A percentile compares a stretch with the other conserved stretches of the same genome.
Evolutionary conservation across 2,888 invertebrate species (phyloP).

Genomic region (Luperina nickerlii): DNA sequence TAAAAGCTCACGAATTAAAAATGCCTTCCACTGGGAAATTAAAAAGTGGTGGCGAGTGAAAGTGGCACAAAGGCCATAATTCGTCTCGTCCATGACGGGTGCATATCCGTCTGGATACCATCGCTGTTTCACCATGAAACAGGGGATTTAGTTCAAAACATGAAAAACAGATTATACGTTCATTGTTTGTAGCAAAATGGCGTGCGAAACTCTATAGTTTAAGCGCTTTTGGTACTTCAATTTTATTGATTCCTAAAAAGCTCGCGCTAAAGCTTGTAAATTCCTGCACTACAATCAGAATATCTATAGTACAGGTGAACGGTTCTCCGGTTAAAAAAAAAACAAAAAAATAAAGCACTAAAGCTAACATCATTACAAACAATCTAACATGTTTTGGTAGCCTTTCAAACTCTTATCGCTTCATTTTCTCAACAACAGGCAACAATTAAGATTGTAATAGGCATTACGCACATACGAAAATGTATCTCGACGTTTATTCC

Average conservation of each 20-base stretch:
- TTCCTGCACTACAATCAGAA: slow-evolving; percentile 68
- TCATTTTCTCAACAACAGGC: slow-evolving; percentile 32
- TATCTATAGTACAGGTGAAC: slow-evolving; percentile 64
- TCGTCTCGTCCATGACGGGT: slow-evolving; percentile 84
- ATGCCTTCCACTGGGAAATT: slow-evolving; percentile 85
- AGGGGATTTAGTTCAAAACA: slow-evolving; percentile 84
- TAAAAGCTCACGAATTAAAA: slow-evolving; percentile 87
- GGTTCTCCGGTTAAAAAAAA: slow-evolving; percentile 39
- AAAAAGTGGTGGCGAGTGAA: slow-evolving; percentile 85
- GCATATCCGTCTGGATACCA: slow-evolving; percentile 79
- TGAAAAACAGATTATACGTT: slow-evolving; percentile 86
- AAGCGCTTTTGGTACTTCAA: slow-evolving; percentile 80
- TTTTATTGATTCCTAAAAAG: slow-evolving; percentile 85
- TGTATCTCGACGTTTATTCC: slow-evolving; percentile 60
- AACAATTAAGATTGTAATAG: slow-evolving; percentile 59
- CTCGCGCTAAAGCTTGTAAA: slow-evolving; percentile 78
- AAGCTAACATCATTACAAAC: slow-evolving; percentile 40
- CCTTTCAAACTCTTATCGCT: slow-evolving; percentile 42
- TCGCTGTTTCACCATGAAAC: slow-evolving; percentile 73
- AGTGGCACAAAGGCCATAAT: slow-evolving; percentile 88
- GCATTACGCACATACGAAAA: slow-evolving; percentile 57
- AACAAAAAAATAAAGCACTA: slow-evolving; percentile 36
- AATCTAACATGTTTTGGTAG: slow-evolving; percentile 26
- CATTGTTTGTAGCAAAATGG: slow-evolving; percentile 82
- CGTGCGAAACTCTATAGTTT: slow-evolving; percentile 77